A percentile compares a stretch with the other conserved stretches of the same genome.
These are phyloP conservation scores for Branchipolynoe longqiensis DNA, from an alignment of 2,888 invertebrate genomes.

Conservation along the genomic window DNA sequence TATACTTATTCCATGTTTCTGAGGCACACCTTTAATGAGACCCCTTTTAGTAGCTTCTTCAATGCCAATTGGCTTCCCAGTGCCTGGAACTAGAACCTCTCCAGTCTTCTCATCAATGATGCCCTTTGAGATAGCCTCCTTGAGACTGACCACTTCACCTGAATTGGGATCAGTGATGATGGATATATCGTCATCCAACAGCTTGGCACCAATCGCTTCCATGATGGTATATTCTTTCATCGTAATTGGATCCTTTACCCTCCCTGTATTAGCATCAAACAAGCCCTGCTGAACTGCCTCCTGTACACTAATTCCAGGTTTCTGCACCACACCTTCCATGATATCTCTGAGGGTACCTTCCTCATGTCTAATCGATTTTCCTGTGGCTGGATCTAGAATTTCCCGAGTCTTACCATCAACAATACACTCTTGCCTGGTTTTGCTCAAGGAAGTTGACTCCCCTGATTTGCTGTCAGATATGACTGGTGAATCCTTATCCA, in stretches of 20 bases:
- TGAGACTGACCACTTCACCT: conserved; percentile 86
- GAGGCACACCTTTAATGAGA: neutral
- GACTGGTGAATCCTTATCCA: too few relatives aligned
- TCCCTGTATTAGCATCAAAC: conserved; percentile 2
- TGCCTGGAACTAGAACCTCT: conserved; percentile 60
- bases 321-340: too few relatives aligned
- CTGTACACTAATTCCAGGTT: too few relatives aligned
- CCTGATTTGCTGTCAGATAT: too few relatives aligned
- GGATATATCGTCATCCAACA: conserved; percentile 86
- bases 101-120: neutral
- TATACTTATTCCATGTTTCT: neutral
- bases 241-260: conserved; percentile 30
- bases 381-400: neutral
- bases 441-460: too few relatives aligned
- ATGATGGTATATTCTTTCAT: neutral
- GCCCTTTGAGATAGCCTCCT: neutral
- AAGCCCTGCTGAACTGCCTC: neutral
- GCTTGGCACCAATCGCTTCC: conserved; percentile 60
- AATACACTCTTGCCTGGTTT: too few relatives aligned
- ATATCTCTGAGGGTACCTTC: too few relatives aligned
- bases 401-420: too few relatives aligned
- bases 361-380: neutral
- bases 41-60: conserved; percentile 43
- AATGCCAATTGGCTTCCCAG: conserved; percentile 78
- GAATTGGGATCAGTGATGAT: conserved; percentile 84